phyloP scores from a whole-genome alignment of 2,797 vertebrate species.

The Erpetoichthys calabaricus region DNA sequence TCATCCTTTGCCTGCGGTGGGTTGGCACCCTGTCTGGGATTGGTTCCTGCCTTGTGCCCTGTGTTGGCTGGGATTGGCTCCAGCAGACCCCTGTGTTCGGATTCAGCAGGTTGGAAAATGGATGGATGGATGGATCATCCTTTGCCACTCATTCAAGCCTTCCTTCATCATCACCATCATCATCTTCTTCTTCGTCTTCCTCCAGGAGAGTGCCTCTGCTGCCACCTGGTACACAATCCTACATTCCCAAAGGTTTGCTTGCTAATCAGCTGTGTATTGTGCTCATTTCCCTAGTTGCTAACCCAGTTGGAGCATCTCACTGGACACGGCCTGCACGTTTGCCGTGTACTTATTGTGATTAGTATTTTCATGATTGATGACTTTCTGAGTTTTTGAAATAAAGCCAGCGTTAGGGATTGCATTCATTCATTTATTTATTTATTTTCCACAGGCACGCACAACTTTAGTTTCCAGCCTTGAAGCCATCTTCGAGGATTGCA shows the following conservation, averaged over 20 bases:
- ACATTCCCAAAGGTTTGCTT: constrained; percentile 36
- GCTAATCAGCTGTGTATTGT: constrained; percentile 40
- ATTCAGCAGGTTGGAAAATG: no score
- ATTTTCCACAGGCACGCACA: constrained; percentile 20
- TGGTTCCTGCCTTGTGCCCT: no score
- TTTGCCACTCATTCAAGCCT: no score
- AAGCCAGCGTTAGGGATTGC: constrained; percentile 30
- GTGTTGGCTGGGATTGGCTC: no score
- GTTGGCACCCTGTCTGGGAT: no score
- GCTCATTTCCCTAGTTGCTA: constrained; percentile 40
- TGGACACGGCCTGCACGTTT: constrained; percentile 45
- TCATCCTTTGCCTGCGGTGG: no score
- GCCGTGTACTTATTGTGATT: constrained; percentile 42
- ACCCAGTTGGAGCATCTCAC: constrained; percentile 36
- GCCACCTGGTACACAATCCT: constrained; percentile 32
- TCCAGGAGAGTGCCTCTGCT: no score
- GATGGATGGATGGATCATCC: no score
- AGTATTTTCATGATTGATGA: constrained; percentile 49
- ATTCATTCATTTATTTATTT: background rate
- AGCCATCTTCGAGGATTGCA: constrained; percentile 34
- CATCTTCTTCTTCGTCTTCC: no score
- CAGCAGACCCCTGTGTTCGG: no score
- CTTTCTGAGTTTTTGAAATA: constrained; percentile 59
- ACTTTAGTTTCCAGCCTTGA: constrained; percentile 49
- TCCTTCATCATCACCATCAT: no score